These are phyloP conservation scores for Neotoma lepida DNA, from an alignment of 2,113 vertebrate genomes.

Conservation along the genomic window DNA sequence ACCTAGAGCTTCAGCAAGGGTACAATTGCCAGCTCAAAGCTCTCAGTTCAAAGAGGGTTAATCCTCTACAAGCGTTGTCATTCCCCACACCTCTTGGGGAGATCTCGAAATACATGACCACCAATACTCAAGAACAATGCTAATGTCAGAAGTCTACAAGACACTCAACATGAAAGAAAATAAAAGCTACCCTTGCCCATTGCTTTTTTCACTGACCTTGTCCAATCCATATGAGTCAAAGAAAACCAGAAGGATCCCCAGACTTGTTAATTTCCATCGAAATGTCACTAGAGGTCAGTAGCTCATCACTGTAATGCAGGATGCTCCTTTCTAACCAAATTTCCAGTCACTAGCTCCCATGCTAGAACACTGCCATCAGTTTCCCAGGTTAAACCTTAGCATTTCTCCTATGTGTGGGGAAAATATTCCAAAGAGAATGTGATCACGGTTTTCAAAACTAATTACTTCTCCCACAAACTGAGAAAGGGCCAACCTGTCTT, in stretches of 20 bases:
- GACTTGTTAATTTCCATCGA: not conserved
- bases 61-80: not conserved
- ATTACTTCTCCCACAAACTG: not conserved
- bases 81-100: not conserved
- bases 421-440: too few species aligned
- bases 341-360: not conserved
- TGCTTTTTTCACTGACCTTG: not conserved
- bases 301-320: not conserved
- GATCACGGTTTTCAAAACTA: not conserved
- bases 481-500: not conserved
- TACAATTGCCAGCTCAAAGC: not conserved
- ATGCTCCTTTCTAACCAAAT: not conserved
- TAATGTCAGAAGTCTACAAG: not conserved
- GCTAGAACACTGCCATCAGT: not conserved
- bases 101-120: not conserved
- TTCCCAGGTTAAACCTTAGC: not conserved
- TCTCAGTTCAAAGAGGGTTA: not conserved
- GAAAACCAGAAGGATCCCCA: not conserved
- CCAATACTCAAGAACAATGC: not conserved
- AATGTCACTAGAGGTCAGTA: not conserved
- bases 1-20: not conserved
- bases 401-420: too few species aligned
- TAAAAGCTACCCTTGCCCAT: not conserved
- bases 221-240: not conserved
- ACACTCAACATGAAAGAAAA: not conserved